Conservation (phyloP, 2,888 invertebrate genomes). For the Dexiosoma caninum region DNA sequence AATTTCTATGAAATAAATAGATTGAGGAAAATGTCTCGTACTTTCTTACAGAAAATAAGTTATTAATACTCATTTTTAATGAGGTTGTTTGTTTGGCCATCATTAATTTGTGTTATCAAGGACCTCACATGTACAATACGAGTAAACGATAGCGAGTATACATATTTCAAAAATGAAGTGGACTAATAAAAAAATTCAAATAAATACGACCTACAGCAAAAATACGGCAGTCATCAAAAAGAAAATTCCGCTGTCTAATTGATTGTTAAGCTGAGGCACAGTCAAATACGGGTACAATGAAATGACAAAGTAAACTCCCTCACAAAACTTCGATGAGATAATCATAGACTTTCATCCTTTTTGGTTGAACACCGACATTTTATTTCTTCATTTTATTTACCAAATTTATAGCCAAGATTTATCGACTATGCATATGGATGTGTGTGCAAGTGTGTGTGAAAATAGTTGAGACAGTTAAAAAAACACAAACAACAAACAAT, state of each 20-base stretch:
- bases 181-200: constrained; percentile 32
- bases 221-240: constrained; percentile 1
- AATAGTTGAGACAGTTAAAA: neutral
- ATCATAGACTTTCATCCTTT: constrained; percentile 28
- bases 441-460: too few species aligned
- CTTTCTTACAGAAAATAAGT: too few species aligned
- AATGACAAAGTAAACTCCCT: constrained; percentile 16
- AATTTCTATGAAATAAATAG: too few species aligned
- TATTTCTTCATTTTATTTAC: constrained; percentile 8
- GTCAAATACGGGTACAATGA: neutral
- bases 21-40: too few species aligned
- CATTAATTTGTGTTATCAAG: neutral
- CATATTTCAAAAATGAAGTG: constrained; percentile 6
- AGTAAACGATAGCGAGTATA: neutral
- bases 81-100: neutral
- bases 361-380: constrained; percentile 1
- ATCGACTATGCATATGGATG: neutral
- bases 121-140: constrained; percentile 42
- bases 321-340: constrained; percentile 29
- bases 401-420: constrained; percentile 38
- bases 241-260: constrained; percentile 21
- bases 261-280: neutral
- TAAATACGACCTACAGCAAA: constrained; percentile 39
- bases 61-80: too few species aligned
- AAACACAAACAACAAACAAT: constrained; percentile 26